Evolutionary conservation across 23 tunicate genomes (phyloP), one percentile per base, ranked within the genome.

Genomic region (Corella eumyota): DNA sequence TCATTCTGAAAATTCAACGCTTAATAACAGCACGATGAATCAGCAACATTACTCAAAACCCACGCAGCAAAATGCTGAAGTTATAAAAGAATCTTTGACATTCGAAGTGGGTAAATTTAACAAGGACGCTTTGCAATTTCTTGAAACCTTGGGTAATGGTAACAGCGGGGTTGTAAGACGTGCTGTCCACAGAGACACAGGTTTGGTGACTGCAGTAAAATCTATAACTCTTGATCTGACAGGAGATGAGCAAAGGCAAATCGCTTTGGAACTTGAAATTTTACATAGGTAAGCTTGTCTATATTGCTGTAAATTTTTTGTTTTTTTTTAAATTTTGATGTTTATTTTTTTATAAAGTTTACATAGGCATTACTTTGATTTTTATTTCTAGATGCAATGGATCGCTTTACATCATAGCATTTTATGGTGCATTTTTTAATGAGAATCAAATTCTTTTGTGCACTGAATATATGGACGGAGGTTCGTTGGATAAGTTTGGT

Each of bases 381-480:
- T 62, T 6, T 56, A 20, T 31, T 32, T 74, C 3, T 45, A 69
- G 81, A 50, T 88, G 96, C 58, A 75, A 79, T 78, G 81, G 88
- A 6, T 88, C 96, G 9, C 88, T 81, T 0, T 67, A 59, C 21
- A 88, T 78, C 58, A 78, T 88, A 25, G 75, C 76, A 26, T 88
- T 88, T 30, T 88, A 70, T 68, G 96, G 96, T 37, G 96, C 96
- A 13, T 88, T 56, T 65, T 78, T 78, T 56, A 67, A 88, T 57
- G 96, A 88, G 36, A 88, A 88, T 56, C 67, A 77, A 19, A 78
- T 88, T 23, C 34, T 71, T 56, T 60, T 88, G 23, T 88, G 96
- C 66, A 88, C 80, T 2, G 96, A 88, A 53, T 88, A 30, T 37
- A 88, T 88, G 96, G 96, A 88, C 62, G 96, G 88, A 5, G 96